These are phyloP conservation scores for Rhagoletis zephyria DNA, from an alignment of 1,140 invertebrate species.

Conservation along the genomic window DNA sequence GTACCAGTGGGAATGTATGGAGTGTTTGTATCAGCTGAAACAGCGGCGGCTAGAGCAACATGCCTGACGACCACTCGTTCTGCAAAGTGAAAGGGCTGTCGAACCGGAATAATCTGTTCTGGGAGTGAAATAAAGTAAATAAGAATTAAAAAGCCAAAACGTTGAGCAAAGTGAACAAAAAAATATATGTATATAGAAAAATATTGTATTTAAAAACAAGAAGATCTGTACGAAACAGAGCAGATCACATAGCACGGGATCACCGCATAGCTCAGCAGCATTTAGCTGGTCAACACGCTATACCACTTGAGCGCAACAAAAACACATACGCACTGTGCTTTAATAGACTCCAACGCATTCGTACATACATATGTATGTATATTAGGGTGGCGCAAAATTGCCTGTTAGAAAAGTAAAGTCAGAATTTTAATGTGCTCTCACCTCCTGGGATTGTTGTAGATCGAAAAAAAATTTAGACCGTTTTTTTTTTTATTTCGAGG, in stretches of 20 bases:
- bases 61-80: constrained; percentile 41
- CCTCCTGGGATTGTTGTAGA: no score
- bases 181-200: neutral
- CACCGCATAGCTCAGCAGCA: neutral
- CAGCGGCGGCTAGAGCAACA: neutral
- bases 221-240: constrained; percentile 48
- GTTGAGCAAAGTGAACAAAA: neutral
- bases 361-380: neutral
- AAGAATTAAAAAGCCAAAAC: neutral
- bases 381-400: neutral
- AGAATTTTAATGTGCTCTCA: neutral
- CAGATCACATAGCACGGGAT: constrained; percentile 21
- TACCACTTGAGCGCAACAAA: constrained; percentile 20
- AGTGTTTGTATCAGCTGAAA: no score
- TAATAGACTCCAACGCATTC: neutral
- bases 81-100: constrained; percentile 48
- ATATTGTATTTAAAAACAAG: constrained; percentile 24
- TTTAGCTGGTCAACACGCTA: neutral
- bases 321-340: neutral
- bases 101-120: constrained; percentile 50
- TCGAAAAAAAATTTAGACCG: no score
- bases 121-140: neutral
- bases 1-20: no score
- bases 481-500: no score
- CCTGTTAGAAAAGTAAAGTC: no score